phyloP scores from a whole-genome alignment of 2,113 vertebrate species.

The Columbina picui region DNA sequence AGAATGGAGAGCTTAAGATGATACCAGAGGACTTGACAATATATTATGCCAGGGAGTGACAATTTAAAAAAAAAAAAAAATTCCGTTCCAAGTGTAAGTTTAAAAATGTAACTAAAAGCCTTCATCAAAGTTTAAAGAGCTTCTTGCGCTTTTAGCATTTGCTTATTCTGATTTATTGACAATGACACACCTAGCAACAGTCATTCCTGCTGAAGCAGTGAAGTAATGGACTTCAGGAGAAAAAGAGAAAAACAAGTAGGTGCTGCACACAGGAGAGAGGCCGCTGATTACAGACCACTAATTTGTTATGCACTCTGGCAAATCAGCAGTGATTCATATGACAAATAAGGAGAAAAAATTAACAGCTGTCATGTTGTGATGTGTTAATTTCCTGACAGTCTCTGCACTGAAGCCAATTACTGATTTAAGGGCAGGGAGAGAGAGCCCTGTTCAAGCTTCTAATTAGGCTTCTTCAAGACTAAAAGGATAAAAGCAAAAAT shows the following conservation, averaged over 20 bases:
- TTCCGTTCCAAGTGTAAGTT: slow-evolving; percentile 81
- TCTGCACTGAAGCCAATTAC: slow-evolving; percentile 98
- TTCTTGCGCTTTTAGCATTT: slow-evolving; percentile 84
- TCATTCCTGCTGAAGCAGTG: slow-evolving; percentile 70
- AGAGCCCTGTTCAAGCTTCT: slow-evolving; percentile 92
- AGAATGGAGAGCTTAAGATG: slow-evolving; percentile 47
- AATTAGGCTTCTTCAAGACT: slow-evolving; percentile 98
- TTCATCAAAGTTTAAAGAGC: slow-evolving; percentile 90
- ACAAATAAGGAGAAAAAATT: slow-evolving; percentile 95
- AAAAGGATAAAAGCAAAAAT: slow-evolving; percentile 97
- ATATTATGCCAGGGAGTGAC: slow-evolving; percentile 76
- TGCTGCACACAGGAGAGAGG: slow-evolving; percentile 80
- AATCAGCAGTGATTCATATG: slow-evolving; percentile 96
- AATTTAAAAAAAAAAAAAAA: slow-evolving; percentile 67
- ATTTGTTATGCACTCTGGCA: slow-evolving; percentile 96
- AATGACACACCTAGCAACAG: slow-evolving; percentile 83
- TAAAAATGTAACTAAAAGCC: slow-evolving; percentile 90
- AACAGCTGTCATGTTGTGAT: slow-evolving; percentile 99
- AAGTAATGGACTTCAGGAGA: slow-evolving; percentile 78
- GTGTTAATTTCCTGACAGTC: slow-evolving; percentile 99
- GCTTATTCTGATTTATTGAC: slow-evolving; percentile 88
- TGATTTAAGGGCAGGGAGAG: slow-evolving; percentile 98
- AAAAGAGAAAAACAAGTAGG: slow-evolving; percentile 62
- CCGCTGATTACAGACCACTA: slow-evolving; percentile 95
- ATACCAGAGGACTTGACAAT: slow-evolving; percentile 67